These are phyloP conservation scores for Apeira syringaria DNA, from an alignment of 2,888 invertebrate species.

Conservation along the genomic window DNA sequence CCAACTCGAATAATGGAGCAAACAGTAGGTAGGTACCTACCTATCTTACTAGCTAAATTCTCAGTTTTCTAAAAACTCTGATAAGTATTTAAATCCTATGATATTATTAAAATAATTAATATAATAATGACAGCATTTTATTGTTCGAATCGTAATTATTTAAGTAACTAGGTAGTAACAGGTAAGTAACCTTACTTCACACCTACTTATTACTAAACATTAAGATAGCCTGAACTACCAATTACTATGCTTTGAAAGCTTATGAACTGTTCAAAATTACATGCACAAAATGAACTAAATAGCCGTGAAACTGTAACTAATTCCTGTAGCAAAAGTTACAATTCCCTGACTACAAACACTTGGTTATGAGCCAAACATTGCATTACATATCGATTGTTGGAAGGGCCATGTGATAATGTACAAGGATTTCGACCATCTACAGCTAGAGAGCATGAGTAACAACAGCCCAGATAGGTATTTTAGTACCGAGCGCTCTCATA, in stretches of 20 bases:
- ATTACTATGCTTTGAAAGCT: not conserved
- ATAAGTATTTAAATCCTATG: too few relatives aligned
- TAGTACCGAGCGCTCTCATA: conserved; percentile 47
- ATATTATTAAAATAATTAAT: too few relatives aligned
- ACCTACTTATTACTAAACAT: too few relatives aligned
- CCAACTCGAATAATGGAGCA: too few relatives aligned
- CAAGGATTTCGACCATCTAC: conserved; percentile 34
- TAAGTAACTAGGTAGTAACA: too few relatives aligned
- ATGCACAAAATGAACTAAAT: conserved; percentile 11
- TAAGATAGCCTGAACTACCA: too few relatives aligned
- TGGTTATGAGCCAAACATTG: conserved; percentile 48
- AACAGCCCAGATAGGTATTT: conserved; percentile 39
- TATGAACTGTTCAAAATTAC: not conserved
- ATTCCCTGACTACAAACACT: conserved; percentile 29
- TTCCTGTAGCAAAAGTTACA: conserved; percentile 18
- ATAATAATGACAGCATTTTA: too few relatives aligned
- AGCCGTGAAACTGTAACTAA: conserved; percentile 23
- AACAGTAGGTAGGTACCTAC: too few relatives aligned
- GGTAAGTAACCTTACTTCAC: too few relatives aligned
- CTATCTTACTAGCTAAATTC: too few relatives aligned
- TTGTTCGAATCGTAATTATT: too few relatives aligned
- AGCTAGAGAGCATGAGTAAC: conserved; percentile 28
- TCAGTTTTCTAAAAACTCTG: too few relatives aligned
- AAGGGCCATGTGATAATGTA: conserved; percentile 46
- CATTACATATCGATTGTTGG: conserved; percentile 33